These are phyloP conservation scores for Myotis daubentonii DNA, from an alignment of 2,797 vertebrate genomes.

Conservation along the genomic window DNA sequence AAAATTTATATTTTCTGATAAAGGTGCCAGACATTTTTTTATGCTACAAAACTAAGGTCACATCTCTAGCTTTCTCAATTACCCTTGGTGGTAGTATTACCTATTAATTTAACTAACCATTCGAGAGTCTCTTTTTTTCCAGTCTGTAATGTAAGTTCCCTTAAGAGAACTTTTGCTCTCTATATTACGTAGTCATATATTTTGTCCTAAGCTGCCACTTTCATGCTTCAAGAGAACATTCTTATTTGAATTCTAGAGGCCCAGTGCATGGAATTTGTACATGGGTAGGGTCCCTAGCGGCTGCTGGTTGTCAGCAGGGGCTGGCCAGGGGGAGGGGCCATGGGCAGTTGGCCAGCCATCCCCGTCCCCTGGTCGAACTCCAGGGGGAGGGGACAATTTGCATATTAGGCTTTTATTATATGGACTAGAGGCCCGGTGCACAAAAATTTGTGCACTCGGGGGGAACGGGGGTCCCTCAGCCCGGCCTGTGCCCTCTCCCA, in stretches of 20 bases:
- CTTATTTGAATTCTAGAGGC: slow-evolving; percentile 2
- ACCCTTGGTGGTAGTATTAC: background rate
- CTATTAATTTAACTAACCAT: slow-evolving; percentile 25
- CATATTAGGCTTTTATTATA: too few relatives aligned
- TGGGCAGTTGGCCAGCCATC: too few relatives aligned
- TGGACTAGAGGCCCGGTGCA: too few relatives aligned
- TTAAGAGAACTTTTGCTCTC: background rate
- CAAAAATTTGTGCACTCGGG: too few relatives aligned
- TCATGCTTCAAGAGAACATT: background rate
- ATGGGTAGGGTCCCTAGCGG: too few relatives aligned
- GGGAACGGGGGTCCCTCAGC: too few relatives aligned
- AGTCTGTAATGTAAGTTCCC: background rate
- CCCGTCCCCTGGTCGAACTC: too few relatives aligned
- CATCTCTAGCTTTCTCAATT: slow-evolving; percentile 5
- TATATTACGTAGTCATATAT: background rate
- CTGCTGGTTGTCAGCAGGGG: too few relatives aligned
- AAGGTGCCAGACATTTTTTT: background rate
- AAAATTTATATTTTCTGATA: slow-evolving; percentile 32
- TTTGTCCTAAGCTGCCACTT: slow-evolving; percentile 17
- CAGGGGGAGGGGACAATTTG: too few relatives aligned
- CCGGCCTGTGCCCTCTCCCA: too few relatives aligned
- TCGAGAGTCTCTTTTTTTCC: background rate
- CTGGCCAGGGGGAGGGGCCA: too few relatives aligned
- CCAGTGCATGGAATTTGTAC: too few relatives aligned
- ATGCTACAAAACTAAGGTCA: background rate